Evolutionary conservation across 2,888 invertebrate species (phyloP).

Genomic region (Zhuqinia jingwanae): DNA sequence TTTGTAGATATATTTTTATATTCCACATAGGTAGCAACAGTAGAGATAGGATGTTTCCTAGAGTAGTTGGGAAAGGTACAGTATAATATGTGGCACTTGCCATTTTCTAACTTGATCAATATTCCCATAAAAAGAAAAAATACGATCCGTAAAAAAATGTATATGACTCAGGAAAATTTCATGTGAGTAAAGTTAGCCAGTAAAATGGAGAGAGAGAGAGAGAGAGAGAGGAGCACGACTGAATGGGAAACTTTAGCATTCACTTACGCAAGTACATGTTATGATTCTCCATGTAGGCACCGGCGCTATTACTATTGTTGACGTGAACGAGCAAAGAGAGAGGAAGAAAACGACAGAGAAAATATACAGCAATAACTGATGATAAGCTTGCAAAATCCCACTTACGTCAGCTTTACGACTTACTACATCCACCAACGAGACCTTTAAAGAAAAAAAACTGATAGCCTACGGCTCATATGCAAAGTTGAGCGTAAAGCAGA

Average conservation of each 20-base stretch:
- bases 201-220: too few relatives aligned
- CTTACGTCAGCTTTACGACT: conserved; percentile 55
- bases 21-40: neutral
- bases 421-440: neutral
- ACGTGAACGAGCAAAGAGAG: neutral
- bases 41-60: neutral
- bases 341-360: neutral
- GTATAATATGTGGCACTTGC: neutral
- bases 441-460: conserved; percentile 17
- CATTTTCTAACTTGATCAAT: conserved; percentile 24
- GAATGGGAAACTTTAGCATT: too few relatives aligned
- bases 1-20: neutral
- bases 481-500: too few relatives aligned
- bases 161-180: conserved; percentile 62
- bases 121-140: conserved; percentile 48
- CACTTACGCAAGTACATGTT: too few relatives aligned
- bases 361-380: conserved; percentile 7
- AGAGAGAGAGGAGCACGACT: too few relatives aligned
- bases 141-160: conserved; percentile 46
- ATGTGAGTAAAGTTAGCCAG: too few relatives aligned
- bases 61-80: neutral
- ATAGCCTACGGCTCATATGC: conserved; percentile 1
- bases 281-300: too few relatives aligned
- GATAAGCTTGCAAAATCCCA: conserved; percentile 49
- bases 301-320: neutral